Evolutionary conservation across 2,113 vertebrate species (phyloP).

Genomic region (Dicentrarchus labrax): DNA sequence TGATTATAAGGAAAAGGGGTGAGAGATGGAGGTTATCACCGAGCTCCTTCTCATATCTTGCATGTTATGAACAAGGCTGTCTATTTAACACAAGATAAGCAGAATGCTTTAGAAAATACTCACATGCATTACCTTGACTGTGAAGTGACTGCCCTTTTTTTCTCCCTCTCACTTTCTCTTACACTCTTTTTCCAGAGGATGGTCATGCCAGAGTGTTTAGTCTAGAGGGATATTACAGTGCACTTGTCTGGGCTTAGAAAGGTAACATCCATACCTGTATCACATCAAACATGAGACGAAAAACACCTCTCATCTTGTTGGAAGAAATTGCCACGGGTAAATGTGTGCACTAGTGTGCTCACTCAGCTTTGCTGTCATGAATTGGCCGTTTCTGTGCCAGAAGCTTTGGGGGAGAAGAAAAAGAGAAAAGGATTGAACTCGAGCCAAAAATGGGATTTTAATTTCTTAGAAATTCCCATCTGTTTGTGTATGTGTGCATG

Average conservation of each 20-base stretch:
- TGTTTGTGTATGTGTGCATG: constrained; percentile 68
- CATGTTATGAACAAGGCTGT: constrained; percentile 74
- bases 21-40: constrained; percentile 78
- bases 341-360: constrained; percentile 69
- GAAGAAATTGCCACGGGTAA: constrained; percentile 67
- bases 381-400: constrained; percentile 69
- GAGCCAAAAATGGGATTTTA: constrained; percentile 78
- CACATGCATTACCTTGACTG: constrained; percentile 34
- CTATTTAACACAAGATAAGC: constrained; percentile 77
- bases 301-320: constrained; percentile 72
- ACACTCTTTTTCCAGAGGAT: constrained; percentile 20
- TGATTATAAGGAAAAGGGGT: constrained; percentile 81
- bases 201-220: constrained; percentile 50
- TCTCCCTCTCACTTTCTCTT: constrained; percentile 2
- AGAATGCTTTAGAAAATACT: constrained; percentile 63
- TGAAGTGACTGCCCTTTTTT: constrained; percentile 22
- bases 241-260: constrained; percentile 68
- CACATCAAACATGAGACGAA: constrained; percentile 69
- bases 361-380: constrained; percentile 72
- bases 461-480: constrained; percentile 80
- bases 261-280: constrained; percentile 71
- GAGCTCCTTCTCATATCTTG: constrained; percentile 64
- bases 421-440: constrained; percentile 62
- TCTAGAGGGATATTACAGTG: constrained; percentile 52
- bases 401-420: constrained; percentile 46